Conservation (phyloP, 2,888 invertebrate genomes). For the Sphecodes monilicornis region DNA sequence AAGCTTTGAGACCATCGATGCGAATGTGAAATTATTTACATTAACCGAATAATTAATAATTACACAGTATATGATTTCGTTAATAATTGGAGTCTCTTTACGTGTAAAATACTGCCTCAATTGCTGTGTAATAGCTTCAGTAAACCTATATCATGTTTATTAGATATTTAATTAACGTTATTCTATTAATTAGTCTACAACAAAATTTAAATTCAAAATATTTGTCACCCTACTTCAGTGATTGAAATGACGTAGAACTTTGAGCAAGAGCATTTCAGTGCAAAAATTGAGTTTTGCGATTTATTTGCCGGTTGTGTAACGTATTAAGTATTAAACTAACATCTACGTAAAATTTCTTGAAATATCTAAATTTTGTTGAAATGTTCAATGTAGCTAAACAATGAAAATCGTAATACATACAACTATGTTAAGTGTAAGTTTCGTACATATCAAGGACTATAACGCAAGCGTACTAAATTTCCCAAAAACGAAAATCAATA, state of each 20-base stretch:
- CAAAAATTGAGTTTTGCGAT: neutral
- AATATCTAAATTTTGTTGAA: neutral
- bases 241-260: neutral
- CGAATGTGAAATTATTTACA: no score
- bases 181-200: neutral
- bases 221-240: neutral
- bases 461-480: neutral
- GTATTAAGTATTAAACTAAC: neutral
- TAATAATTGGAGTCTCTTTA: neutral
- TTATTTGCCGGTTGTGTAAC: no score
- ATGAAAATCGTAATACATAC: neutral
- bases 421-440: neutral
- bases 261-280: neutral
- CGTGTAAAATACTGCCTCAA: no score
- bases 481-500: neutral
- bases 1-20: constrained; percentile 23
- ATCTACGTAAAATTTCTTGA: neutral
- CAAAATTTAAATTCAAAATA: neutral
- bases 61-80: no score
- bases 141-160: neutral
- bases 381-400: neutral
- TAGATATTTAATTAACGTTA: neutral
- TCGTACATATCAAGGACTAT: neutral
- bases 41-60: neutral
- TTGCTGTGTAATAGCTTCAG: neutral